phyloP scores from a whole-genome alignment of 2,888 invertebrate genomes.

The Zaprionus obscuricornis region DNA sequence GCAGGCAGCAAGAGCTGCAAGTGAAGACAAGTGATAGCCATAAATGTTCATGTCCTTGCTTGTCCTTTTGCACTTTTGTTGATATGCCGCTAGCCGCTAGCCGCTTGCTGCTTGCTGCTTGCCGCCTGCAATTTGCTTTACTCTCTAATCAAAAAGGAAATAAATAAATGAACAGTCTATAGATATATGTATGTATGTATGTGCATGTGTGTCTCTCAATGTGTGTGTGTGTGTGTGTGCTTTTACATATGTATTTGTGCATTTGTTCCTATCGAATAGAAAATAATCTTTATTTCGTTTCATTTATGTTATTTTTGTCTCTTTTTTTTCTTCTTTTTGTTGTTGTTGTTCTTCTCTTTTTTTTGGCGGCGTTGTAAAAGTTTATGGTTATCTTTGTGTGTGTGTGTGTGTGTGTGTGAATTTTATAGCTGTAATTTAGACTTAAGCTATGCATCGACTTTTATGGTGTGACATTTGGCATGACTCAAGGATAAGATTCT shows the following conservation, averaged over 20 bases:
- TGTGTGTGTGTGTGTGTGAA: constrained; percentile 31
- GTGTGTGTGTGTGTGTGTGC: too few species aligned
- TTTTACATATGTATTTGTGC: neutral
- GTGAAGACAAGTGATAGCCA: too few species aligned
- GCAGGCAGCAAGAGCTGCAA: too few species aligned
- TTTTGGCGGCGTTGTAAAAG: constrained; percentile 53
- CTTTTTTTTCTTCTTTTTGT: constrained; percentile 4
- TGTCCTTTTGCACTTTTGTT: too few species aligned
- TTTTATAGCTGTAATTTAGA: constrained; percentile 50
- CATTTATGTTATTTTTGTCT: constrained; percentile 48
- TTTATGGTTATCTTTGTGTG: constrained; percentile 63
- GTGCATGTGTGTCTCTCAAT: too few species aligned
- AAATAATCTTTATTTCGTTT: constrained; percentile 61
- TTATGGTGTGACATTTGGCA: constrained; percentile 45
- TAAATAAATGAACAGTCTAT: too few species aligned
- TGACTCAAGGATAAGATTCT: constrained; percentile 24
- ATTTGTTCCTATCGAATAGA: constrained; percentile 33
- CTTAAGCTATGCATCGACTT: constrained; percentile 32
- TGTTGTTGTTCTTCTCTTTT: constrained; percentile 1
- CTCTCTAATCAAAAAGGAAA: too few species aligned
- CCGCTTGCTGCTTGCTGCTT: too few species aligned
- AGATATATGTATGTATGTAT: too few species aligned
- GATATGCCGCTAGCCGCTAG: too few species aligned
- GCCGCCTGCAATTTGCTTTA: too few species aligned
- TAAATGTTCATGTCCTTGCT: too few species aligned